Percentiles rank a stretch among this genome's conserved stretches.
Conservation (phyloP, 2,888 invertebrate species). For the Theretra japonica region DNA sequence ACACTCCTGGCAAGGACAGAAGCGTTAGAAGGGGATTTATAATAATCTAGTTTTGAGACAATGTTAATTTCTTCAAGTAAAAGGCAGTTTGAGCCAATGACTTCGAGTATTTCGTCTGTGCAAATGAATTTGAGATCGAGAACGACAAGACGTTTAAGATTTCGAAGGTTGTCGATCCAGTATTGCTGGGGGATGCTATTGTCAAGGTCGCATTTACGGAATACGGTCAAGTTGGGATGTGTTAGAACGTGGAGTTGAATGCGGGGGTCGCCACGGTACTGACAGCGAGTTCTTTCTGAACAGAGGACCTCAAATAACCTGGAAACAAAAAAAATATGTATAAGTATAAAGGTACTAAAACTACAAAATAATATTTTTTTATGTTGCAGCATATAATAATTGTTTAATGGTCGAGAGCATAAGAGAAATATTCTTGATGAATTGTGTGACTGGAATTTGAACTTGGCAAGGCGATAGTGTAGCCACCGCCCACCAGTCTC, state of each 20-base stretch:
- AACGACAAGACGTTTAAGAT: conserved; percentile 68
- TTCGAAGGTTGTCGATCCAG: conserved; percentile 72
- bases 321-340: conserved; percentile 55
- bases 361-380: neutral
- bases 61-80: conserved; percentile 78
- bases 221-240: conserved; percentile 76
- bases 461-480: too few relatives aligned
- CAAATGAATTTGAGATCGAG: conserved; percentile 81
- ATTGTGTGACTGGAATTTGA: too few relatives aligned
- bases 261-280: conserved; percentile 74
- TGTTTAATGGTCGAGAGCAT: too few relatives aligned
- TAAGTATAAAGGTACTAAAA: neutral
- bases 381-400: neutral
- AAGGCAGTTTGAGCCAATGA: conserved; percentile 68
- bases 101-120: conserved; percentile 79
- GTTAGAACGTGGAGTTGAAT: conserved; percentile 74
- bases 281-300: conserved; percentile 74
- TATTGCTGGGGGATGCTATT: conserved; percentile 72
- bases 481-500: too few relatives aligned
- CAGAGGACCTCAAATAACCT: conserved; percentile 83
- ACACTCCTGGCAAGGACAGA: conserved; percentile 78
- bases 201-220: conserved; percentile 78
- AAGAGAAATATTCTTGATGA: too few relatives aligned
- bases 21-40: conserved; percentile 78
- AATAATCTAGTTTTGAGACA: conserved; percentile 78